Conservation (phyloP, 2,888 invertebrate genomes). For the Galeopsomyia nigrocyanea region DNA sequence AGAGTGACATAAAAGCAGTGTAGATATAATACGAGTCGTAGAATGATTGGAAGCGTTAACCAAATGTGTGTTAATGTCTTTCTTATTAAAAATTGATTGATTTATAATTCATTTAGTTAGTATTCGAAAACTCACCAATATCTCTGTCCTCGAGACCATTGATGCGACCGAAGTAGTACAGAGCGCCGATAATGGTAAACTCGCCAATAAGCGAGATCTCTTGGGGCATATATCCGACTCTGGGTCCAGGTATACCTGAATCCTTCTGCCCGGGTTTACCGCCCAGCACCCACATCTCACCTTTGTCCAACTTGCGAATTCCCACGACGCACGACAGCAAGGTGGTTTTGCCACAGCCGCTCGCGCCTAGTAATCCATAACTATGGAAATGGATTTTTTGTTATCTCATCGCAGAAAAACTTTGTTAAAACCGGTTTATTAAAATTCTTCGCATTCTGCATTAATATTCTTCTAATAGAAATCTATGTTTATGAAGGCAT, state of each 20-base stretch:
- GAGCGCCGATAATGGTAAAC: conserved; percentile 85
- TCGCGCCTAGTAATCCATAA: conserved; percentile 91
- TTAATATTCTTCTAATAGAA: too few species aligned
- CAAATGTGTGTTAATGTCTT: too few species aligned
- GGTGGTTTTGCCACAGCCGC: conserved; percentile 93
- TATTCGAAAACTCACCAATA: conserved; percentile 68
- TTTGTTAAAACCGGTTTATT: too few species aligned
- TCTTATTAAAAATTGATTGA: too few species aligned
- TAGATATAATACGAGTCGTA: too few species aligned
- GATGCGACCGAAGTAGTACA: conserved; percentile 89
- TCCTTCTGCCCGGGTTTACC: conserved; percentile 75
- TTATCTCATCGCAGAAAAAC: too few species aligned
- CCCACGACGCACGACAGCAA: conserved; percentile 88
- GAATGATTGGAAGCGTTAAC: too few species aligned
- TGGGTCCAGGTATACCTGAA: conserved; percentile 78
- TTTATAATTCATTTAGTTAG: too few species aligned
- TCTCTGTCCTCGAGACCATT: conserved; percentile 79
- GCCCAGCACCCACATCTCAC: conserved; percentile 82
- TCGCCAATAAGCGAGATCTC: conserved; percentile 85
- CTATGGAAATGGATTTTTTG: conserved; percentile 75
- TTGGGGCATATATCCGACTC: conserved; percentile 93
- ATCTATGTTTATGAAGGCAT: too few species aligned
- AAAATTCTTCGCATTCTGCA: too few species aligned
- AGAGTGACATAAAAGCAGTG: too few species aligned
- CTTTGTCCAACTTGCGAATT: conserved; percentile 78